These are phyloP conservation scores for Eidolon helvum DNA, from an alignment of 2,113 vertebrate genomes.

Conservation along the genomic window DNA sequence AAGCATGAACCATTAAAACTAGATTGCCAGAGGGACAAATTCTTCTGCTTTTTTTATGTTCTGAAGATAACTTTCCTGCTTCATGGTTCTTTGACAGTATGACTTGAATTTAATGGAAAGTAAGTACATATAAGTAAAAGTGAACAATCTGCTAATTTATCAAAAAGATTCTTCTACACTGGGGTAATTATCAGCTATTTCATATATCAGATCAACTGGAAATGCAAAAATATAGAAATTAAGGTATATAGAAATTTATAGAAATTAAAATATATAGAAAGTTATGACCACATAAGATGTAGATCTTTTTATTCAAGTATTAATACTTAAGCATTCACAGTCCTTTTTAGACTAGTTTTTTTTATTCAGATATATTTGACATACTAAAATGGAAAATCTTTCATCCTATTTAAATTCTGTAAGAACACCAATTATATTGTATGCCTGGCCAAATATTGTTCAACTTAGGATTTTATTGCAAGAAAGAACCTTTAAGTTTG, in stretches of 20 bases:
- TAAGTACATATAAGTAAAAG: neutral
- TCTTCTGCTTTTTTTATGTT: neutral
- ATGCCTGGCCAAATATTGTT: neutral
- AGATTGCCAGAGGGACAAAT: neutral
- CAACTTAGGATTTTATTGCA: neutral
- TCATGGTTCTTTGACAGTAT: neutral
- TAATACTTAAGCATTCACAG: neutral
- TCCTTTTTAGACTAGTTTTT: neutral
- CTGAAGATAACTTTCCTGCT: neutral
- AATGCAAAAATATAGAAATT: neutral
- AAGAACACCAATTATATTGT: neutral
- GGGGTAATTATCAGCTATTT: neutral
- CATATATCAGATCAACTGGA: neutral
- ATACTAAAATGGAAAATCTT: neutral
- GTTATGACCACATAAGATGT: neutral
- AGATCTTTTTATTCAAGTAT: neutral
- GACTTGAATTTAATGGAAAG: neutral
- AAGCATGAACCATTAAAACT: neutral
- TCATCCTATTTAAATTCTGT: neutral
- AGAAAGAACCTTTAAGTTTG: neutral
- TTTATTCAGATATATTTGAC: neutral
- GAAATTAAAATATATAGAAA: neutral
- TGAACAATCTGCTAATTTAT: neutral
- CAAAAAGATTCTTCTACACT: neutral
- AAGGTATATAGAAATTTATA: neutral